Evolutionary conservation across 23 tunicate species (phyloP).

Genomic region (Styela clava): DNA sequence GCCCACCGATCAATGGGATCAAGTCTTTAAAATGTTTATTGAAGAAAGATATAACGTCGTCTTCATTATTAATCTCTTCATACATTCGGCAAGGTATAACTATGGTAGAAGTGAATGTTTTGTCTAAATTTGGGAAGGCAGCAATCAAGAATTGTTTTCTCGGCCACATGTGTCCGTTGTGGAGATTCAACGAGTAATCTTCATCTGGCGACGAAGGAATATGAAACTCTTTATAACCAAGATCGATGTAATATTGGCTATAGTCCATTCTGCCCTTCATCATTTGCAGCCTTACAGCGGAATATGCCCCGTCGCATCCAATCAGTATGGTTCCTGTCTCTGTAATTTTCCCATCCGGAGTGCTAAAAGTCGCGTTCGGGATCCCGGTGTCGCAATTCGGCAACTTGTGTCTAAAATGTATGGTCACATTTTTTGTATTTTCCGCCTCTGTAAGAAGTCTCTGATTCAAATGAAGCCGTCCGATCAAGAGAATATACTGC

Average conservation of each 20-base stretch:
- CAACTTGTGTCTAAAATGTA: constrained; percentile 61
- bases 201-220: constrained; percentile 54
- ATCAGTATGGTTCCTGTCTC: constrained; percentile 30
- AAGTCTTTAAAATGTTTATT: constrained; percentile 40
- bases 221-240: constrained; percentile 76
- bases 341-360: constrained; percentile 23
- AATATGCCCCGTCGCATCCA: constrained; percentile 88
- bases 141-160: constrained; percentile 62
- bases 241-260: constrained; percentile 66
- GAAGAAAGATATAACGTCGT: constrained; percentile 57
- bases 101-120: constrained; percentile 69
- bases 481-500: constrained; percentile 56
- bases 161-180: constrained; percentile 81
- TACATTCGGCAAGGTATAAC: constrained; percentile 58
- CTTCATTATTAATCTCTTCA: constrained; percentile 44
- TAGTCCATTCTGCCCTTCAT: constrained; percentile 58
- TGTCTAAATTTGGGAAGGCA: constrained; percentile 63
- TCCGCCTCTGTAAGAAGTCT: constrained; percentile 20
- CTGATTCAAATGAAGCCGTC: constrained; percentile 53
- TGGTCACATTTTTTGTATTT: constrained; percentile 25
- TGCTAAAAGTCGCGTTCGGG: constrained; percentile 28
- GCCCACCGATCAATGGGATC: constrained; percentile 67
- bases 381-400: constrained; percentile 37
- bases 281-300: constrained; percentile 64
- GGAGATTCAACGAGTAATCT: constrained; percentile 48